phyloP scores from a whole-genome alignment of 2,113 vertebrate genomes.

The Ranitomeya imitator region DNA sequence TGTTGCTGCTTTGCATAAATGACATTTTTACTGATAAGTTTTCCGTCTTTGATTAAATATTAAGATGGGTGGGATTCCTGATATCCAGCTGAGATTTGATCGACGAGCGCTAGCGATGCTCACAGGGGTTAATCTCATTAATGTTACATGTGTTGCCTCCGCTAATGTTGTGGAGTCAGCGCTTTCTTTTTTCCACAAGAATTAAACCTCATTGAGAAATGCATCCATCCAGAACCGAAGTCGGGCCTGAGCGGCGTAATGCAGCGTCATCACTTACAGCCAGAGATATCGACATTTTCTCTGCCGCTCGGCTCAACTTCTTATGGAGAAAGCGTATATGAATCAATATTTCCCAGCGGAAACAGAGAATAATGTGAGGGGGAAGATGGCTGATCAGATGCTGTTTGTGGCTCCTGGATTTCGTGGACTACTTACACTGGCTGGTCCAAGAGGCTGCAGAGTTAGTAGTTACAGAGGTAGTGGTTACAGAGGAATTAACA shows the following conservation, averaged over 20 bases:
- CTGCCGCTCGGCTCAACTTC: not conserved
- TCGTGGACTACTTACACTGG: too few relatives aligned
- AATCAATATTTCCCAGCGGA: too few relatives aligned
- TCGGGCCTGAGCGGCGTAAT: not conserved
- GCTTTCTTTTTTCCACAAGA: not conserved
- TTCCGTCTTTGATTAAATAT: not conserved
- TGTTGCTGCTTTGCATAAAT: too few relatives aligned
- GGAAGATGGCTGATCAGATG: too few relatives aligned
- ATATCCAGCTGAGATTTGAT: not conserved
- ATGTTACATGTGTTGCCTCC: not conserved
- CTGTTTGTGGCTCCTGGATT: too few relatives aligned
- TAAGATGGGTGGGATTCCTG: not conserved
- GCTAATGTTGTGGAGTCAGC: constrained; percentile 2
- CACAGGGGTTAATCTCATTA: constrained; percentile 20
- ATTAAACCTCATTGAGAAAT: not conserved
- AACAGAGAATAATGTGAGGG: too few relatives aligned
- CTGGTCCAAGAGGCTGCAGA: too few relatives aligned
- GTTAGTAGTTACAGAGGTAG: too few relatives aligned
- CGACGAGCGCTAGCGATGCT: not conserved
- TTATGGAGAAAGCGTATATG: not conserved
- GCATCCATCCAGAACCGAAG: constrained; percentile 4
- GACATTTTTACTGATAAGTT: too few relatives aligned
- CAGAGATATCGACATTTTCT: not conserved
- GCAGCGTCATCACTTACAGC: not conserved
- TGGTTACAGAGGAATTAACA: too few relatives aligned